Conservation (phyloP, 1,140 invertebrate species). For the Bombyx mori region DNA sequence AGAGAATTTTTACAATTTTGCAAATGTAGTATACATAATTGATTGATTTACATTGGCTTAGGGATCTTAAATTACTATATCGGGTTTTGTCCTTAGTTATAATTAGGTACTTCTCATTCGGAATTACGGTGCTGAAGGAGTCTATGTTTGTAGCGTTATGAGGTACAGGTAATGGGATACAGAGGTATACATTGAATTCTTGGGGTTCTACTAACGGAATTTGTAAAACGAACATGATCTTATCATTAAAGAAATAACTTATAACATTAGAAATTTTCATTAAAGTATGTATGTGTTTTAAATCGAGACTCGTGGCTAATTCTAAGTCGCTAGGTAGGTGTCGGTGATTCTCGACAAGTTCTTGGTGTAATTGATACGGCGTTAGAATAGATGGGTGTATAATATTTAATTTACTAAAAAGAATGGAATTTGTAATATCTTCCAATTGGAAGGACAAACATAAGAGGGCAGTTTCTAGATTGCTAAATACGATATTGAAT, state of each 20-base stretch:
- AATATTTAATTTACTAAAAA: constrained; percentile 17
- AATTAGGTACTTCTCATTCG: constrained; percentile 11
- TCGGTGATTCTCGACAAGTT: constrained; percentile 19
- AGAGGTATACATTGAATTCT: constrained; percentile 12
- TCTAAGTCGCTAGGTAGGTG: constrained; percentile 11
- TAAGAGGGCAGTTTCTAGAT: constrained; percentile 15
- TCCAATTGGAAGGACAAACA: constrained; percentile 20
- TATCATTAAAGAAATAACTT: constrained; percentile 13
- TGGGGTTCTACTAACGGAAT: constrained; percentile 11
- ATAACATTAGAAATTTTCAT: constrained; percentile 12
- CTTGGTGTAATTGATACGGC: constrained; percentile 11
- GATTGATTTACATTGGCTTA: constrained; percentile 28
- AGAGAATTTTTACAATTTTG: background rate
- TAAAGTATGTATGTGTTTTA: constrained; percentile 13
- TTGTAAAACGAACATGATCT: constrained; percentile 17
- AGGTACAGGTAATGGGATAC: constrained; percentile 8
- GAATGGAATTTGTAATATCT: constrained; percentile 14
- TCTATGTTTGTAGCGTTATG: constrained; percentile 1
- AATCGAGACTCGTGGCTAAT: constrained; percentile 16
- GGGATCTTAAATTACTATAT: constrained; percentile 8
- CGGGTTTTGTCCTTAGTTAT: constrained; percentile 13
- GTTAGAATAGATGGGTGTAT: constrained; percentile 16
- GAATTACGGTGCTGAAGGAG: constrained; percentile 12
- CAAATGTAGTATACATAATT: background rate
- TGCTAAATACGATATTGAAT: constrained; percentile 10